These are phyloP conservation scores for Drosophila mojavensis DNA, from an alignment of 1,140 invertebrate genomes.

Conservation along the genomic window DNA sequence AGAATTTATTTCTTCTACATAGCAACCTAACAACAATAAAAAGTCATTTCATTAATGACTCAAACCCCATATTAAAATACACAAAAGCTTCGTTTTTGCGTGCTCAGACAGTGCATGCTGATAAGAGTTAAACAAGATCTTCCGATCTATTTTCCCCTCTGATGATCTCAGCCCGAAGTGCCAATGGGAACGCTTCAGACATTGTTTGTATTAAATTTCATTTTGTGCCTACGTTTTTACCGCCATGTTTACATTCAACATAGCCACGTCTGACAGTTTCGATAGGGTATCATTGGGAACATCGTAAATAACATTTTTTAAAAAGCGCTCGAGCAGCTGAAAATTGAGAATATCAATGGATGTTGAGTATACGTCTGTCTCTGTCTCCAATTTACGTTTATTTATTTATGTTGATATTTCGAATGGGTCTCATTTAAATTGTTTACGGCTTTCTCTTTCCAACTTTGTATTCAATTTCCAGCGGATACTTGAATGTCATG, in stretches of 20 bases:
- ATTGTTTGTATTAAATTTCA: constrained; percentile 53
- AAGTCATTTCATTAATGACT: neutral
- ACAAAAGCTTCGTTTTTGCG: neutral
- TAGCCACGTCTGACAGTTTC: constrained; percentile 29
- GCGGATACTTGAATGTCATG: constrained; percentile 4
- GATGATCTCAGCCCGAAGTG: constrained; percentile 24
- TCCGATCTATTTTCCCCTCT: constrained; percentile 17
- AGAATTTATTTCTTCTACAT: too few relatives aligned
- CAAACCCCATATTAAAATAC: neutral
- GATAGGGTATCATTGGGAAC: constrained; percentile 6
- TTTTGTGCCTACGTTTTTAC: constrained; percentile 62
- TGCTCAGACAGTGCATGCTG: neutral
- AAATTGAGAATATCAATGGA: constrained; percentile 33
- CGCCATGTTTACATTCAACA: constrained; percentile 61
- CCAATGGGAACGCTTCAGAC: neutral
- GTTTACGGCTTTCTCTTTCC: constrained; percentile 25
- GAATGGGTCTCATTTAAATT: constrained; percentile 10
- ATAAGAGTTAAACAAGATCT: constrained; percentile 1
- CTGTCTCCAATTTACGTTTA: constrained; percentile 7
- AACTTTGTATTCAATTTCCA: constrained; percentile 40
- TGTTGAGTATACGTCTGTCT: constrained; percentile 24
- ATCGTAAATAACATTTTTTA: neutral
- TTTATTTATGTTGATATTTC: constrained; percentile 33
- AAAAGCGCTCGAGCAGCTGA: constrained; percentile 30
- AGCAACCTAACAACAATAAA: neutral